These are phyloP conservation scores for Eristalis tenax DNA, from an alignment of 2,888 invertebrate genomes.

Conservation along the genomic window DNA sequence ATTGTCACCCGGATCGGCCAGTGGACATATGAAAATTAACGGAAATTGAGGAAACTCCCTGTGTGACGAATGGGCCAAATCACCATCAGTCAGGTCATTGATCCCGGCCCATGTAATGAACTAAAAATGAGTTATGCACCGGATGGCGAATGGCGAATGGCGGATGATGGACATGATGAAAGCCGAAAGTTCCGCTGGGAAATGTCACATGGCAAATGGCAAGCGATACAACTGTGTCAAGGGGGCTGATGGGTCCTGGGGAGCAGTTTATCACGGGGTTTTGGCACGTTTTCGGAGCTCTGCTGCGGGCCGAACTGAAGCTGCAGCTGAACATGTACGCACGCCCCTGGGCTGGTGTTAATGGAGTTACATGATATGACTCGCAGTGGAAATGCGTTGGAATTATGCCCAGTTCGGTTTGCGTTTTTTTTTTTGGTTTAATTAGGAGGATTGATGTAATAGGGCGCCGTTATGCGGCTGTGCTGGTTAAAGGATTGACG, in stretches of 20 bases:
- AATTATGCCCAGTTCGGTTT: neutral
- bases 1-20: conserved; percentile 39
- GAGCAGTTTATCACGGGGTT: conserved; percentile 6
- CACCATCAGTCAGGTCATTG: conserved; percentile 63
- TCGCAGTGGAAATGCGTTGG: neutral
- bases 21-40: conserved; percentile 53
- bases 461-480: neutral
- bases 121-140: conserved; percentile 57
- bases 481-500: neutral
- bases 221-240: neutral
- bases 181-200: neutral
- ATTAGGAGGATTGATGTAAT: neutral
- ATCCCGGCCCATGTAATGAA: conserved; percentile 54
- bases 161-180: neutral
- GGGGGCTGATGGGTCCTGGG: neutral
- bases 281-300: conserved; percentile 32
- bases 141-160: conserved; percentile 6
- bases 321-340: neutral
- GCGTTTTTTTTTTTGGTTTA: neutral
- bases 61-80: conserved; percentile 61
- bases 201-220: neutral
- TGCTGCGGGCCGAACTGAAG: neutral
- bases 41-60: conserved; percentile 61
- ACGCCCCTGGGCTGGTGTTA: conserved; percentile 12
- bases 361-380: conserved; percentile 15